These are phyloP conservation scores for Alexandromys fortis DNA, from an alignment of 2,113 vertebrate species.

Conservation along the genomic window DNA sequence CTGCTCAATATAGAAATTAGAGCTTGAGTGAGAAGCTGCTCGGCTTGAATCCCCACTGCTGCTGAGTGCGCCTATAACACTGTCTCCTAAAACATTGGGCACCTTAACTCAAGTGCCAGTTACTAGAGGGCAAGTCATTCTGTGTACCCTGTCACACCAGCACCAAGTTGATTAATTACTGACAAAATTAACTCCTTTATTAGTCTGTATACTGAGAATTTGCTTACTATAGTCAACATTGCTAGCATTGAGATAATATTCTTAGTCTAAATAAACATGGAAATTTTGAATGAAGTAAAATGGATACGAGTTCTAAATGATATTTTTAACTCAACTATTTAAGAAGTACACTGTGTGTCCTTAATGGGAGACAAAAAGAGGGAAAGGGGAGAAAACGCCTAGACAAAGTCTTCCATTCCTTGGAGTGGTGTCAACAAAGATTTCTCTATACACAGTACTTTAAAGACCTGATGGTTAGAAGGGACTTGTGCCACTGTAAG, in stretches of 20 bases:
- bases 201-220: neutral
- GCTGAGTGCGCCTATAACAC: neutral
- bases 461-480: neutral
- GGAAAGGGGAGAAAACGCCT: neutral
- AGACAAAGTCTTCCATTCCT: neutral
- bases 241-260: neutral
- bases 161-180: neutral
- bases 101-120: neutral
- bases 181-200: neutral
- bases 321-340: neutral
- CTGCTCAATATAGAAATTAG: constrained; percentile 34
- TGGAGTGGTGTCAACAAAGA: neutral
- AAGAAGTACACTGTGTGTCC: neutral
- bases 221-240: neutral
- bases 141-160: neutral
- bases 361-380: constrained; percentile 9
- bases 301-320: neutral
- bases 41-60: neutral
- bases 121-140: neutral
- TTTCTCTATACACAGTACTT: neutral
- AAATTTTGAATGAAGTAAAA: neutral
- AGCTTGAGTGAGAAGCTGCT: neutral
- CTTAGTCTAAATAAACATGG: neutral
- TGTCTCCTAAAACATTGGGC: neutral
- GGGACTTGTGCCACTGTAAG: neutral